A percentile compares a stretch with the other conserved stretches of the same genome.
Conservation (phyloP, 2,113 vertebrate genomes). For the Lamprotornis superbus region DNA sequence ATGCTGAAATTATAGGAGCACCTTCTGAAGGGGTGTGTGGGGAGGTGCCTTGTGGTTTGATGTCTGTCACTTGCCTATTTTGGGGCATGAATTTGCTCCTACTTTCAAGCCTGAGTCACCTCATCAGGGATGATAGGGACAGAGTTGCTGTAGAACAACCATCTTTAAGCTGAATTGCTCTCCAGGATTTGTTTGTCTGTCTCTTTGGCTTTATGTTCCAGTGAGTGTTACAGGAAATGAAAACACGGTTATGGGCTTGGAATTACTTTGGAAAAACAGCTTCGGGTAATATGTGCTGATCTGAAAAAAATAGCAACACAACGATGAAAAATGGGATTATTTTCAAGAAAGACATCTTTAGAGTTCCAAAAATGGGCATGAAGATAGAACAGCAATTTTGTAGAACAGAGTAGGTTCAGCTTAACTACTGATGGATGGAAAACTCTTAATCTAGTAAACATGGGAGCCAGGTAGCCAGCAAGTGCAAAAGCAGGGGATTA, state of each 20-base stretch:
- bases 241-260: not conserved
- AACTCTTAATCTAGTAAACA: not conserved
- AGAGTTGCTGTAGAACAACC: not conserved
- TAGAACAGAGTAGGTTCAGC: not conserved
- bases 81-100: not conserved
- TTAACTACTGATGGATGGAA: not conserved
- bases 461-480: not conserved
- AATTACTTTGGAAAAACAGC: slow-evolving; percentile 26
- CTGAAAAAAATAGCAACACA: not conserved
- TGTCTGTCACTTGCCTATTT: not conserved
- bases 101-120: not conserved
- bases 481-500: not conserved
- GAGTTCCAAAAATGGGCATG: not conserved
- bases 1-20: not conserved
- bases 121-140: not conserved
- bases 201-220: not conserved
- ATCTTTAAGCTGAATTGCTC: not conserved
- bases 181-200: slow-evolving; percentile 20
- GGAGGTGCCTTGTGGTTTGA: not conserved
- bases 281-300: slow-evolving; percentile 9
- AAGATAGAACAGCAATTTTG: slow-evolving; percentile 4
- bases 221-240: slow-evolving; percentile 1
- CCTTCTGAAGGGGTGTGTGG: not conserved
- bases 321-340: not conserved
- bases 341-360: slow-evolving; percentile 18